phyloP scores from a whole-genome alignment of 1,140 invertebrate species.

The Vanessa atalanta region DNA sequence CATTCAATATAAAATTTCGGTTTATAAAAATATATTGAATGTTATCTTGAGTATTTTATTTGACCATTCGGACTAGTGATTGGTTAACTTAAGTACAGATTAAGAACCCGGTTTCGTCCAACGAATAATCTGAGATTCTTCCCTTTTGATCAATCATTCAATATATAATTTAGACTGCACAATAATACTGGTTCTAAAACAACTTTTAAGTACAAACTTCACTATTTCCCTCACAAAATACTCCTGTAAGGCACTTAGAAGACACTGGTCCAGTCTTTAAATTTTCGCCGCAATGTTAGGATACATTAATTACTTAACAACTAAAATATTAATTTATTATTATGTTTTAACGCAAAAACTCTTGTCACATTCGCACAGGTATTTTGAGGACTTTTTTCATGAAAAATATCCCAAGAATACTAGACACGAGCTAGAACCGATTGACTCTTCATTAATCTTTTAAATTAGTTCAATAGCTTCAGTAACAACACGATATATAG shows the following conservation, averaged over 20 bases:
- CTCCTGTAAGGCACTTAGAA: conserved; percentile 49
- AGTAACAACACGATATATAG: conserved; percentile 42
- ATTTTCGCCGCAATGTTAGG: conserved; percentile 57
- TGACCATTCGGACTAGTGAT: conserved; percentile 48
- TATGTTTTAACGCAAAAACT: conserved; percentile 63
- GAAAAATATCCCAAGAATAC: conserved; percentile 43
- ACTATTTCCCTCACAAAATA: conserved; percentile 36
- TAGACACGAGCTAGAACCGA: conserved; percentile 50
- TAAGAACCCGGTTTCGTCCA: conserved; percentile 30
- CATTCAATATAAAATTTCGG: conserved; percentile 8
- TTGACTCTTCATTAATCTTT: conserved; percentile 54
- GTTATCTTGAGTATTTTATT: conserved; percentile 40
- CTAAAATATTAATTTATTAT: conserved; percentile 70
- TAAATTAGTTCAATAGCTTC: conserved; percentile 29
- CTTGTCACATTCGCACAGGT: conserved; percentile 54
- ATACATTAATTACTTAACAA: conserved; percentile 65
- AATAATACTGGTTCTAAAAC: conserved; percentile 50
- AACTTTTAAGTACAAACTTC: conserved; percentile 51
- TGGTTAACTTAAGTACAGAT: conserved; percentile 56
- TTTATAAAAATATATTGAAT: conserved; percentile 14
- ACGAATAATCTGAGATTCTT: conserved; percentile 38
- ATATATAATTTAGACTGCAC: conserved; percentile 25
- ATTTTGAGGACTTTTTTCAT: conserved; percentile 30
- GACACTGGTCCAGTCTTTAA: conserved; percentile 53
- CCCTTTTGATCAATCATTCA: conserved; percentile 24